These are phyloP conservation scores for Pseudopleuronectes americanus DNA, from an alignment of 2,797 vertebrate species.

Conservation along the genomic window DNA sequence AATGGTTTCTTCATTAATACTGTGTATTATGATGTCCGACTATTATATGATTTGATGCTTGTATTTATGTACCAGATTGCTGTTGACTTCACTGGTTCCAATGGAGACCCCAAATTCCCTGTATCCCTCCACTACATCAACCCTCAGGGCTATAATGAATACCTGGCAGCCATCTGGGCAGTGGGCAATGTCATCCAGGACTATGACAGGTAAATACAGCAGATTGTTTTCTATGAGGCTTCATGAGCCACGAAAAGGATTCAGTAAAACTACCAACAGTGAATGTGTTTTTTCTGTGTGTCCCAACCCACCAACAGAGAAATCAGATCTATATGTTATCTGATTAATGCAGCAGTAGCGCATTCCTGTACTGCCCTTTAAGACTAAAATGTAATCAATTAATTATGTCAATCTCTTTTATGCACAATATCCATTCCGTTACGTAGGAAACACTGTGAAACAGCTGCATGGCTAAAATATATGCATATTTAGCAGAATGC, in stretches of 20 bases:
- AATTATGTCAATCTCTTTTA: too few species aligned
- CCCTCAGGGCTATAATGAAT: conserved; percentile 94
- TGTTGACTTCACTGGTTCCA: conserved; percentile 97
- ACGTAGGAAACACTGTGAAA: too few species aligned
- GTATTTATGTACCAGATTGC: conserved; percentile 85
- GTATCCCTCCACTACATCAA: conserved; percentile 94
- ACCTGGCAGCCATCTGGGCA: conserved; percentile 94
- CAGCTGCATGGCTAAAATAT: too few species aligned
- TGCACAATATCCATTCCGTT: too few species aligned
- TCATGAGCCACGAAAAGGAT: not conserved
- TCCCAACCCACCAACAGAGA: too few species aligned
- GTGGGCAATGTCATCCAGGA: conserved; percentile 95
- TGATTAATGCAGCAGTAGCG: too few species aligned
- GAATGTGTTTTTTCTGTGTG: too few species aligned
- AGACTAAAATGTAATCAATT: too few species aligned
- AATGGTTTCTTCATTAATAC: not conserved
- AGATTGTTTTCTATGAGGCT: not conserved
- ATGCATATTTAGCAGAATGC: too few species aligned
- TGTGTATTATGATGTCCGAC: not conserved
- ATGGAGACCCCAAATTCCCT: conserved; percentile 90
- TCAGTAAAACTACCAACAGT: too few species aligned
- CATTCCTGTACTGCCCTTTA: too few species aligned
- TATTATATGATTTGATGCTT: not conserved
- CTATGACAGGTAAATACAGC: conserved; percentile 89
- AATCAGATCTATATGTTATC: too few species aligned